These are phyloP conservation scores for Agriopis leucophaearia DNA, from an alignment of 2,888 invertebrate genomes.

Conservation along the genomic window DNA sequence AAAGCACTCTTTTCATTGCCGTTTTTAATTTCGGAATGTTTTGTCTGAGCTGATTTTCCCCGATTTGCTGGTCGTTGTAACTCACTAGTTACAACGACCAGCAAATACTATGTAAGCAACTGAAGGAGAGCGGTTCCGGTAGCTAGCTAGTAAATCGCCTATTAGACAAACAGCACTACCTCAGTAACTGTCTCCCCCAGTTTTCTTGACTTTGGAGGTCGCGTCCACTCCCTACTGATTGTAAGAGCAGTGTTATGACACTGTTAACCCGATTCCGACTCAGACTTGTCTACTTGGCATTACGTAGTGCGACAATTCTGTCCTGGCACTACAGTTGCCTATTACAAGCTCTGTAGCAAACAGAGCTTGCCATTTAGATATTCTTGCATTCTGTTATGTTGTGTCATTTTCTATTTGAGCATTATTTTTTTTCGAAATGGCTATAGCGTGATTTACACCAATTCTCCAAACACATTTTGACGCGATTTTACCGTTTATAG, in stretches of 20 bases:
- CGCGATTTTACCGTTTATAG: conserved; percentile 56
- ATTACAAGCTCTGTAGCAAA: no score
- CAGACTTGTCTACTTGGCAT: conserved; percentile 54
- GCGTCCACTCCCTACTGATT: conserved; percentile 67
- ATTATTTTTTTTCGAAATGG: conserved; percentile 38
- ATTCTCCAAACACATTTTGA: conserved; percentile 53
- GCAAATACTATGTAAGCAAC: no score
- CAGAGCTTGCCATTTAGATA: not conserved
- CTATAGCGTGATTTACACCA: conserved; percentile 49
- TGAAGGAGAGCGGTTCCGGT: no score
- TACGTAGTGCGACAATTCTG: conserved; percentile 28
- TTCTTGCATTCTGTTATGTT: conserved; percentile 4
- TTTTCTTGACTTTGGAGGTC: conserved; percentile 47
- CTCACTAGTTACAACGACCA: not conserved
- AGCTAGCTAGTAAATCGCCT: not conserved
- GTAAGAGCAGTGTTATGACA: conserved; percentile 66
- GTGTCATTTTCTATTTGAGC: conserved; percentile 29
- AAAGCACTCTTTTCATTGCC: no score
- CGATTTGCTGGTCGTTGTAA: no score
- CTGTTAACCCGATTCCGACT: conserved; percentile 66
- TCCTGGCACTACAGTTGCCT: not conserved
- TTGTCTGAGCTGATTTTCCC: no score
- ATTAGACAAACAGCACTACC: conserved; percentile 36
- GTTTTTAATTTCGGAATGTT: no score
- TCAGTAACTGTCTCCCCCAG: conserved; percentile 33